Conservation (phyloP, 2,113 vertebrate genomes). For the Mola mola region DNA sequence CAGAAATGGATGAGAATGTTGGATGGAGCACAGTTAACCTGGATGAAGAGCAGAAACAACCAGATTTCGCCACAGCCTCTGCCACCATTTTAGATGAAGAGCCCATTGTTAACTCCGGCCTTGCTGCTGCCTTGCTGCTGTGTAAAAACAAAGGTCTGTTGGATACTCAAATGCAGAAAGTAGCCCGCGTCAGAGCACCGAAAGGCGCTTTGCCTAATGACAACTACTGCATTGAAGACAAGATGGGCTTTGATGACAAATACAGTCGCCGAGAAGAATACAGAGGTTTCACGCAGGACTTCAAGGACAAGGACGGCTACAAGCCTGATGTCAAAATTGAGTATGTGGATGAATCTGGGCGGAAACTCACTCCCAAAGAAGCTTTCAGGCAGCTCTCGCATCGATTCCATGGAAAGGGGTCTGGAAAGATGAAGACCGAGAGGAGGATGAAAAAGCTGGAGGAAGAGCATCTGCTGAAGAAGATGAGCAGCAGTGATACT, state of each 20-base stretch:
- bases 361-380: slow-evolving; percentile 91
- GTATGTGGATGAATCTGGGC: slow-evolving; percentile 92
- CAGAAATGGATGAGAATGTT: slow-evolving; percentile 87
- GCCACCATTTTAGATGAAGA: slow-evolving; percentile 94
- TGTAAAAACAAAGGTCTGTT: slow-evolving; percentile 93
- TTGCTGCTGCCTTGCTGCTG: slow-evolving; percentile 84
- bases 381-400: slow-evolving; percentile 94
- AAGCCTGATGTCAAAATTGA: slow-evolving; percentile 91
- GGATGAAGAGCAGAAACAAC: slow-evolving; percentile 87
- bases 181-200: slow-evolving; percentile 86
- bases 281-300: slow-evolving; percentile 92
- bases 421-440: slow-evolving; percentile 95
- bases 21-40: slow-evolving; percentile 93
- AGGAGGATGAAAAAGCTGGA: slow-evolving; percentile 94
- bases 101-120: slow-evolving; percentile 91
- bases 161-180: slow-evolving; percentile 90
- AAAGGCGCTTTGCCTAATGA: slow-evolving; percentile 86
- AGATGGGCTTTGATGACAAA: slow-evolving; percentile 94
- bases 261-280: slow-evolving; percentile 93
- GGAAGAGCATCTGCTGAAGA: slow-evolving; percentile 92
- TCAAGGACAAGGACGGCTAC: slow-evolving; percentile 91
- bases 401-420: slow-evolving; percentile 92
- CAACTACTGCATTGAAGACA: slow-evolving; percentile 93
- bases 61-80: slow-evolving; percentile 87
- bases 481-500: slow-evolving; percentile 95